Conservation (phyloP, 2,797 vertebrate genomes). For the Lycodopsis pacificus region DNA sequence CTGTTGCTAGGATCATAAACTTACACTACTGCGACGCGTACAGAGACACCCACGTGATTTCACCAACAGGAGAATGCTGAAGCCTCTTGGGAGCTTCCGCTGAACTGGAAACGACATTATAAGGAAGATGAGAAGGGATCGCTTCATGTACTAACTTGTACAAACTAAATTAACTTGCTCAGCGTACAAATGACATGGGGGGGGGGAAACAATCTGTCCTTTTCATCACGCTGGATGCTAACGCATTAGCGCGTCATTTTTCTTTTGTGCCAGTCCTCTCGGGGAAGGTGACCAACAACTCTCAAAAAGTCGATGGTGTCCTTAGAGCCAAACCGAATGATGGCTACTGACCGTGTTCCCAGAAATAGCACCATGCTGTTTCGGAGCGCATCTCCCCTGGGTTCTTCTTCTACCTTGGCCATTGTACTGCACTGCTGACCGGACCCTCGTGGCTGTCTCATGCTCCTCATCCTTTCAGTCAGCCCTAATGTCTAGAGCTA, state of each 20-base stretch:
- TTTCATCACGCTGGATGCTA: background rate
- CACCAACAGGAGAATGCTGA: background rate
- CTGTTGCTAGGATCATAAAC: slow-evolving; percentile 8
- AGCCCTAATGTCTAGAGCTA: slow-evolving; percentile 80
- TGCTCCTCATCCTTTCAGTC: slow-evolving; percentile 70
- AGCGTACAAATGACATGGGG: background rate
- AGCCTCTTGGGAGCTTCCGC: background rate
- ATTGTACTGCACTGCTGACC: slow-evolving; percentile 48
- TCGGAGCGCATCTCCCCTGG: slow-evolving; percentile 49
- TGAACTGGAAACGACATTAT: background rate
- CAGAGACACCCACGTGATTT: background rate
- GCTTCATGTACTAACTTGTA: background rate
- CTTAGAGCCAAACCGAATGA: slow-evolving; percentile 37
- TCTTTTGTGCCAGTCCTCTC: slow-evolving; percentile 28
- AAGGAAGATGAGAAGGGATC: background rate
- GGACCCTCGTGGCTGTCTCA: slow-evolving; percentile 56
- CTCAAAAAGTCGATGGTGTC: slow-evolving; percentile 26
- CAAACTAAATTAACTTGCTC: background rate
- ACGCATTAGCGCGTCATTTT: background rate
- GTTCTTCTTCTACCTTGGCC: slow-evolving; percentile 59
- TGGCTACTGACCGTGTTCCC: slow-evolving; percentile 19
- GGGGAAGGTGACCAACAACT: slow-evolving; percentile 19
- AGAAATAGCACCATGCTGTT: slow-evolving; percentile 33
- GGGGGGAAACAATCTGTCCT: background rate
- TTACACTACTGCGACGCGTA: background rate